Conservation (phyloP, 2,113 vertebrate species). For the Ovis canadensis region DNA sequence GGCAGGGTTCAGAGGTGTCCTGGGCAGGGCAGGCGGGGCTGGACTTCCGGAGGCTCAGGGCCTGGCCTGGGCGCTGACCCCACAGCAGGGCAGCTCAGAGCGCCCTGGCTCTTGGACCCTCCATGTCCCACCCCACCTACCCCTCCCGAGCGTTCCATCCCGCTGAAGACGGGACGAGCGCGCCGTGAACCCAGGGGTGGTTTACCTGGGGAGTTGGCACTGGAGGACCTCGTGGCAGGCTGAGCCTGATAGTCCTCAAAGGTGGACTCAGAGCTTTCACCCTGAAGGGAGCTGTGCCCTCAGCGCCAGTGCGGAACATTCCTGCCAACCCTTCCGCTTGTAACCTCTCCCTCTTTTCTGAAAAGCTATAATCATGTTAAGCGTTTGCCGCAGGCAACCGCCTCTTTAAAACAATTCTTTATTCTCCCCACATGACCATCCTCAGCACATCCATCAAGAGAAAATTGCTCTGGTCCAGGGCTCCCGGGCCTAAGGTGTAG, state of each 20-base stretch:
- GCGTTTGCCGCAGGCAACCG: not conserved
- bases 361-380: not conserved
- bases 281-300: not conserved
- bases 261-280: not conserved
- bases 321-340: not conserved
- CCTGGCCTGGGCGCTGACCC: not conserved
- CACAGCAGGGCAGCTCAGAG: not conserved
- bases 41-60: not conserved
- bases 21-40: not conserved
- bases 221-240: not conserved
- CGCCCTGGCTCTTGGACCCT: conserved; percentile 1
- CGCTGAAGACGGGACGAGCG: not conserved
- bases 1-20: not conserved
- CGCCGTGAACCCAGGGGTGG: not conserved
- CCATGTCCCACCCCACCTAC: not conserved
- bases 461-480: not conserved
- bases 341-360: not conserved
- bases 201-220: not conserved
- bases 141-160: not conserved
- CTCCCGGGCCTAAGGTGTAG: not conserved
- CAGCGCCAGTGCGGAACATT: not conserved
- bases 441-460: not conserved
- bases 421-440: not conserved
- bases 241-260: conserved; percentile 3
- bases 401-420: conserved; percentile 4